A percentile compares a stretch with the other conserved stretches of the same genome.
Conservation (phyloP, 1,140 invertebrate species). For the Saccostrea glomerata region DNA sequence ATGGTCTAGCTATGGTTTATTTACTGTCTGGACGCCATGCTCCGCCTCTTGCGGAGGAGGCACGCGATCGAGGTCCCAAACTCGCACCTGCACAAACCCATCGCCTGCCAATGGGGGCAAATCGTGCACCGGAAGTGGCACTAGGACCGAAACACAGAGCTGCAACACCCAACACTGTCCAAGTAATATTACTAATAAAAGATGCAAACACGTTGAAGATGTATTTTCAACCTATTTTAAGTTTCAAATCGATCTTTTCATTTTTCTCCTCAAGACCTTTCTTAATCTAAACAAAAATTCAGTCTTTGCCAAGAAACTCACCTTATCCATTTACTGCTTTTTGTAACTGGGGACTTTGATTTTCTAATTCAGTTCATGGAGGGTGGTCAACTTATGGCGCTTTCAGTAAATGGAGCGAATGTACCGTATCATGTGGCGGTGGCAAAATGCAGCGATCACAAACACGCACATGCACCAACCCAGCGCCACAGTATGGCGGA, state of each 20-base stretch:
- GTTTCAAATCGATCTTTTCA: background rate
- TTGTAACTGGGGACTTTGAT: background rate
- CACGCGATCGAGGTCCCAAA: conserved; percentile 7
- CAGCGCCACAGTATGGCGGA: conserved; percentile 54
- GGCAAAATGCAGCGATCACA: conserved; percentile 46
- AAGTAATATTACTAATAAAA: conserved; percentile 49
- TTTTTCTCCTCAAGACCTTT: background rate
- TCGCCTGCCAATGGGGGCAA: conserved; percentile 51
- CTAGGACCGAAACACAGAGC: background rate
- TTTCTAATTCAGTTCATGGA: conserved; percentile 55
- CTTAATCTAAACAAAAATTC: background rate
- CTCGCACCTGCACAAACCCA: conserved; percentile 54
- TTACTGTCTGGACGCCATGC: conserved; percentile 31
- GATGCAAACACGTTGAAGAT: too few species aligned
- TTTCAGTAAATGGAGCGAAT: conserved; percentile 51
- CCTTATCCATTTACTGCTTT: background rate
- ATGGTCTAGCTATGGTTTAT: conserved; percentile 24
- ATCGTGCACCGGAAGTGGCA: conserved; percentile 49
- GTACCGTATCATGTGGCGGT: conserved; percentile 56
- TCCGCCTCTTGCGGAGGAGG: conserved; percentile 47
- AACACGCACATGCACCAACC: conserved; percentile 56
- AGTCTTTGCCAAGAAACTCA: background rate
- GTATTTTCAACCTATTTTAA: too few species aligned
- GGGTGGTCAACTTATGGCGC: conserved; percentile 50
- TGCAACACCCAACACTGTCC: conserved; percentile 58